phyloP scores from a whole-genome alignment of 1,140 invertebrate genomes.

The Agrypnia vestita region DNA sequence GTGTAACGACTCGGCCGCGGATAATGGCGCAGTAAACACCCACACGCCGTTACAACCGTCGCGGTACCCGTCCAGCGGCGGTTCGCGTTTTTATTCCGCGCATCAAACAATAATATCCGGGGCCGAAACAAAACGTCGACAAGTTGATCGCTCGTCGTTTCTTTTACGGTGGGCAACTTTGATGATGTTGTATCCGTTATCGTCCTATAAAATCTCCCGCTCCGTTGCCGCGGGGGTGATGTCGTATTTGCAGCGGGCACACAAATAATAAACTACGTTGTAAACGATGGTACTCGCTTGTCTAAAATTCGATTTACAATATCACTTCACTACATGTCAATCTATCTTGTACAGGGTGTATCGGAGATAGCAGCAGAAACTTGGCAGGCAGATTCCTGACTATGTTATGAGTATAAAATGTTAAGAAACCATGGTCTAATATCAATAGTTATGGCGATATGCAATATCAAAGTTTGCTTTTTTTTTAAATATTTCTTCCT shows the following conservation, averaged over 20 bases:
- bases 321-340: no score
- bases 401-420: no score
- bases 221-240: neutral
- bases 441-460: no score
- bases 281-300: no score
- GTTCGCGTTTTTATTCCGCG: constrained; percentile 1
- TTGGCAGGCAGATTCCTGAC: no score
- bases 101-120: neutral
- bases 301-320: no score
- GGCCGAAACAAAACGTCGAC: neutral
- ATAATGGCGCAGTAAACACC: constrained; percentile 37
- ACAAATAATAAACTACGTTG: no score
- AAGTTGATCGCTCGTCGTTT: neutral
- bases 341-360: no score
- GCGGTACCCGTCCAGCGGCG: neutral
- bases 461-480: no score
- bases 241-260: neutral
- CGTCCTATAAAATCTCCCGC: constrained; percentile 2
- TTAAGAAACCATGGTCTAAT: no score
- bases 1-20: neutral
- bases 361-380: no score
- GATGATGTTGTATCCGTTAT: neutral
- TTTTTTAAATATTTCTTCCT: no score
- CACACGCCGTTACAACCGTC: constrained; percentile 21
- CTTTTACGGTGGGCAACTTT: constrained; percentile 8